These are phyloP conservation scores for Quadroppia sp. DNA, from an alignment of 2,888 invertebrate genomes.

Conservation along the genomic window DNA sequence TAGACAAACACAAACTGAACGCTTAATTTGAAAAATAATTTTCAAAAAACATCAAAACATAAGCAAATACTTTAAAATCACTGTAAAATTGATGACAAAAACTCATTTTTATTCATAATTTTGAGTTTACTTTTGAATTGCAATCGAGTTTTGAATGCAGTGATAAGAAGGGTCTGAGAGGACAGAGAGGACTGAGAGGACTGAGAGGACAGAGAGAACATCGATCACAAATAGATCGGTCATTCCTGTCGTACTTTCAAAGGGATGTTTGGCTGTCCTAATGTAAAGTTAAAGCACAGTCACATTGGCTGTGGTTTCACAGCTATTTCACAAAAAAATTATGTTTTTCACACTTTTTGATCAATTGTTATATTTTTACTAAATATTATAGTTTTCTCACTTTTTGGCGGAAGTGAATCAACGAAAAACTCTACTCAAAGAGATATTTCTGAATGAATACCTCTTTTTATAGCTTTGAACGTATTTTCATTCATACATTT, in stretches of 20 bases:
- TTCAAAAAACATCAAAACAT: too few species aligned
- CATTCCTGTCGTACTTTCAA: constrained; percentile 10
- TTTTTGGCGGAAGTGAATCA: background rate
- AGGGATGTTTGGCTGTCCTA: constrained; percentile 19
- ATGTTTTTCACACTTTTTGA: constrained; percentile 13
- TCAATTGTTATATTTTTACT: constrained; percentile 11
- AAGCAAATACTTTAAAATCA: too few species aligned
- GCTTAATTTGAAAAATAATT: too few species aligned
- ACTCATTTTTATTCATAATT: too few species aligned
- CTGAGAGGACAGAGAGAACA: background rate
- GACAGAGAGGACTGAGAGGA: background rate
- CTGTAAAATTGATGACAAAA: too few species aligned
- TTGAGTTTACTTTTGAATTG: too few species aligned
- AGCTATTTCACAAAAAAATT: constrained; percentile 16
- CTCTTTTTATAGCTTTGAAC: too few species aligned
- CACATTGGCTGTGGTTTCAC: constrained; percentile 31
- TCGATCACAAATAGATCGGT: constrained; percentile 33
- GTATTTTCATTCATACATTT: too few species aligned
- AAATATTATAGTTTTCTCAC: constrained; percentile 2
- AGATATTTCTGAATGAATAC: too few species aligned
- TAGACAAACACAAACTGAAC: too few species aligned
- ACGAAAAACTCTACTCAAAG: too few species aligned
- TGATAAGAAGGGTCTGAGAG: background rate
- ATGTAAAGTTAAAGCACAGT: background rate
- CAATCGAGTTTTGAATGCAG: background rate